phyloP scores from a whole-genome alignment of 2,797 vertebrate species.

The Bufotes viridis region DNA sequence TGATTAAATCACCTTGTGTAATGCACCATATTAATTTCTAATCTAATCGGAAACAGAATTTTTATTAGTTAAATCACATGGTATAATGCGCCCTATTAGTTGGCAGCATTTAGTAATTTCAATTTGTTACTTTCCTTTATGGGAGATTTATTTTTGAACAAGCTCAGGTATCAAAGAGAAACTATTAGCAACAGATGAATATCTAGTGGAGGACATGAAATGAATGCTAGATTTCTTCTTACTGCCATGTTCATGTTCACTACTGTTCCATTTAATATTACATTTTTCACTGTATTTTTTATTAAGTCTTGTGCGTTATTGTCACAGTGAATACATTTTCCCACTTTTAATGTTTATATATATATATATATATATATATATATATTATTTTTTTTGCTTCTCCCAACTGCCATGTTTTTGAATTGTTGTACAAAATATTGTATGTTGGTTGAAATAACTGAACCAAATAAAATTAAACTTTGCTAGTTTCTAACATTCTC shows the following conservation, averaged over 20 bases:
- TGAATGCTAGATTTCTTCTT: background rate
- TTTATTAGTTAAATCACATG: background rate
- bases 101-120: background rate
- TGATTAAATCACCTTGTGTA: background rate
- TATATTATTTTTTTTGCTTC: background rate
- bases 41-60: background rate
- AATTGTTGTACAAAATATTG: background rate
- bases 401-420: background rate
- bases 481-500: background rate
- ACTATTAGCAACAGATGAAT: background rate
- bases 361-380: too few species aligned
- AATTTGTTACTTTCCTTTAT: background rate
- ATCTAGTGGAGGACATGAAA: background rate
- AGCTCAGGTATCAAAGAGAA: background rate
- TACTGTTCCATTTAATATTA: background rate
- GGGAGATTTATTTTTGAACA: background rate
- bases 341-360: background rate
- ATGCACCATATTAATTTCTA: too few species aligned
- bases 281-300: background rate
- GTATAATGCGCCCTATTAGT: too few species aligned
- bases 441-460: background rate
- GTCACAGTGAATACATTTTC: background rate
- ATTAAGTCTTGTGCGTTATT: background rate
- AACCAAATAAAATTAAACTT: background rate
- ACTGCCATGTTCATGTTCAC: background rate